phyloP scores from a whole-genome alignment of 2,113 vertebrate genomes.

The Mystacornis crossleyi region DNA sequence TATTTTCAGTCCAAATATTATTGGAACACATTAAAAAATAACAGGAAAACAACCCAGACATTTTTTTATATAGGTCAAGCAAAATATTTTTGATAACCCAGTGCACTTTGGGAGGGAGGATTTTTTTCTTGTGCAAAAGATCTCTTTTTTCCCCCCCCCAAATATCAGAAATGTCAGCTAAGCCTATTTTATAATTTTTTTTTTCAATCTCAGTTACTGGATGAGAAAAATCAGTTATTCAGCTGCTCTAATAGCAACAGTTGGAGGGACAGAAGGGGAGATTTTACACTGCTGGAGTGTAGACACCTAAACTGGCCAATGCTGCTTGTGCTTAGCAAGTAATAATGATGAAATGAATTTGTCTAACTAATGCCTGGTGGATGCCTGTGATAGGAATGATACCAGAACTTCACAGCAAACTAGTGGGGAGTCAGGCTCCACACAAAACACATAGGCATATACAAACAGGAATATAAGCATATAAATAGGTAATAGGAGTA shows the following conservation, averaged over 20 bases:
- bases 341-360: background rate
- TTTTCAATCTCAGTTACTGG: background rate
- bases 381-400: background rate
- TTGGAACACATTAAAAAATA: background rate
- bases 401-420: background rate
- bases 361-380: background rate
- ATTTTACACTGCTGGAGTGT: conserved; percentile 37
- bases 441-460: background rate
- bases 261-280: conserved; percentile 56
- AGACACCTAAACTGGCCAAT: conserved; percentile 22
- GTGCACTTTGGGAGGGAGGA: background rate
- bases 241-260: conserved; percentile 34
- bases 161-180: background rate
- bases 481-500: background rate
- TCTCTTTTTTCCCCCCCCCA: no score
- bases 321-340: conserved; percentile 7
- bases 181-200: background rate
- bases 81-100: conserved; percentile 40
- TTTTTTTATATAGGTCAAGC: background rate
- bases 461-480: background rate
- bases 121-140: background rate
- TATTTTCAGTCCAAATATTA: conserved; percentile 19
- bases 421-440: background rate
- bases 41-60: background rate
- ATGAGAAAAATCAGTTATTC: conserved; percentile 34